These are phyloP conservation scores for Oreochromis tanganicae DNA, from an alignment of 2,113 vertebrate species.

Conservation along the genomic window DNA sequence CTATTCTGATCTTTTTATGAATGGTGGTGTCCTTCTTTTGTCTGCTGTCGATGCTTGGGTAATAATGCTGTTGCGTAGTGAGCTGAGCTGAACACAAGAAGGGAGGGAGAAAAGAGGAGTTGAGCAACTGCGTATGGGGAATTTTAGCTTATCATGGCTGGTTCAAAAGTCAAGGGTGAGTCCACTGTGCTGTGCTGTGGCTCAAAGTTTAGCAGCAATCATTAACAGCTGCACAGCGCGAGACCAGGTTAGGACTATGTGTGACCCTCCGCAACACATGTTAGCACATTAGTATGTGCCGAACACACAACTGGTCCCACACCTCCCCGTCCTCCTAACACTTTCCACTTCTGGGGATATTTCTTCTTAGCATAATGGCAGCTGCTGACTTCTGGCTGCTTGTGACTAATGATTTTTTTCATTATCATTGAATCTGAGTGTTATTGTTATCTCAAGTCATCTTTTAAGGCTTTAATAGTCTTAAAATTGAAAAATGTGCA, in stretches of 20 bases:
- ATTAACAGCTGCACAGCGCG: slow-evolving; percentile 44
- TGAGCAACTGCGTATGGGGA: slow-evolving; percentile 36
- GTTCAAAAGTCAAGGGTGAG: slow-evolving; percentile 66
- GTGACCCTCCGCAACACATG: not conserved
- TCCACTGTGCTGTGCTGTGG: slow-evolving; percentile 2
- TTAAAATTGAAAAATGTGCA: not conserved
- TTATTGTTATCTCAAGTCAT: not conserved
- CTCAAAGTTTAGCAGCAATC: slow-evolving; percentile 68
- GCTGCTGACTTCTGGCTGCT: not conserved
- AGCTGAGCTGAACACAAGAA: not conserved
- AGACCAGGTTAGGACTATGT: not conserved
- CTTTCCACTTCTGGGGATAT: not conserved
- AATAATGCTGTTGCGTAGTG: not conserved
- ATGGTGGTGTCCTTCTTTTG: not conserved
- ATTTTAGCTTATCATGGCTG: slow-evolving; percentile 56
- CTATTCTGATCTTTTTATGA: not conserved
- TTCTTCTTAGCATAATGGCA: not conserved
- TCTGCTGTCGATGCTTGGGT: not conserved
- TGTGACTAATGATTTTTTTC: not conserved
- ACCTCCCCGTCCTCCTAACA: not conserved
- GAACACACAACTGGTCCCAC: not conserved
- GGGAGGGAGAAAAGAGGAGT: not conserved
- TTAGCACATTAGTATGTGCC: not conserved
- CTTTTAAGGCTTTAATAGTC: not conserved
- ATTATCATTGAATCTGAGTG: not conserved